phyloP scores from a whole-genome alignment of 1,140 invertebrate species.

The Aphelinus atriplicis region DNA sequence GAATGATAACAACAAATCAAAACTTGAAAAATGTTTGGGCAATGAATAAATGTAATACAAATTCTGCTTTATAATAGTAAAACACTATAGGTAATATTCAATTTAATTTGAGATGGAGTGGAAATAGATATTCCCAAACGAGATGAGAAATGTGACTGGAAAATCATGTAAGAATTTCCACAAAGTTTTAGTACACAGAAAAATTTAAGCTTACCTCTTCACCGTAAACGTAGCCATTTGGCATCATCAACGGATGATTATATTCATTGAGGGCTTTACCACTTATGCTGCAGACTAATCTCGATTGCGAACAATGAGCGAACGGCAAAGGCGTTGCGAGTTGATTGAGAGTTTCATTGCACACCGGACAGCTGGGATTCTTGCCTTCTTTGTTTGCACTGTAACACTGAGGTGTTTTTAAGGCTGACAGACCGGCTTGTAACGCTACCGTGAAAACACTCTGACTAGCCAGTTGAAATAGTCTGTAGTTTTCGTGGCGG shows the following conservation, averaged over 20 bases:
- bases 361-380: slow-evolving; percentile 94
- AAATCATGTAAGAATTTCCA: too few relatives aligned
- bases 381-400: slow-evolving; percentile 69
- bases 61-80: too few relatives aligned
- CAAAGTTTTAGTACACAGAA: background rate
- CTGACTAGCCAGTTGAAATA: slow-evolving; percentile 91
- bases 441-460: slow-evolving; percentile 92
- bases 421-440: slow-evolving; percentile 91
- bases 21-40: too few relatives aligned
- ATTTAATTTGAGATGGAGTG: background rate
- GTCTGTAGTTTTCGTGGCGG: slow-evolving; percentile 90
- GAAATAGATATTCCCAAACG: too few relatives aligned
- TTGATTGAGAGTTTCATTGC: slow-evolving; percentile 86
- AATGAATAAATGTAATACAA: too few relatives aligned
- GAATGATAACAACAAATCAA: too few relatives aligned
- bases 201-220: slow-evolving; percentile 74
- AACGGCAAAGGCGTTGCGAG: slow-evolving; percentile 89
- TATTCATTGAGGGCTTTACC: slow-evolving; percentile 95
- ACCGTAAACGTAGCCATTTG: slow-evolving; percentile 98
- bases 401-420: slow-evolving; percentile 94
- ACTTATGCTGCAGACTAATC: slow-evolving; percentile 91
- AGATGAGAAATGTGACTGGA: too few relatives aligned
- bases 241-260: slow-evolving; percentile 97
- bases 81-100: background rate
- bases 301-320: slow-evolving; percentile 95